phyloP scores from a whole-genome alignment of 2,113 vertebrate genomes.

The Notothenia rossii region DNA sequence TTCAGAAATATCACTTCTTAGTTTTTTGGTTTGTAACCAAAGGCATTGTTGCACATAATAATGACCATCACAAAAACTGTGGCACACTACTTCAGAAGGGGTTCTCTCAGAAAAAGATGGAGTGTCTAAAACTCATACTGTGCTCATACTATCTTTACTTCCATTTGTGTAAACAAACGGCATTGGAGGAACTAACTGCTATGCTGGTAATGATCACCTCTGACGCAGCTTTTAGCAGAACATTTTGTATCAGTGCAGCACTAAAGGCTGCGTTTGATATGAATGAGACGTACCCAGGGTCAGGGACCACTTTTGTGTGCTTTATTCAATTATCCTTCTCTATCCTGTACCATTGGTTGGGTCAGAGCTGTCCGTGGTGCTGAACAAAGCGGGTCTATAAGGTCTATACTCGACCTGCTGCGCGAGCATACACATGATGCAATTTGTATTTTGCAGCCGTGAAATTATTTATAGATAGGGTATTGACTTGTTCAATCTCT shows the following conservation, averaged over 20 bases:
- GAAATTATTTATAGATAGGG: conserved; percentile 47
- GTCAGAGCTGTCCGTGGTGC: conserved; percentile 63
- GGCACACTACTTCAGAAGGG: neutral
- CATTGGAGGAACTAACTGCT: neutral
- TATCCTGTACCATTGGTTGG: neutral
- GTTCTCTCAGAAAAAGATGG: neutral
- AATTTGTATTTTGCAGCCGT: conserved; percentile 41
- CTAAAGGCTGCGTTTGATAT: neutral
- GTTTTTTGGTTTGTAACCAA: too few species aligned
- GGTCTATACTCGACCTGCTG: conserved; percentile 17
- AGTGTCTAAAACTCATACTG: too few species aligned
- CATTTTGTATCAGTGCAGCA: neutral
- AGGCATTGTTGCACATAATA: neutral
- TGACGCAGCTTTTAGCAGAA: conserved; percentile 1
- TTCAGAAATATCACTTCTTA: neutral
- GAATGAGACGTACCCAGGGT: neutral
- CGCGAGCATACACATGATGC: conserved; percentile 24
- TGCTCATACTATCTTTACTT: neutral
- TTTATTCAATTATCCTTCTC: conserved; percentile 5
- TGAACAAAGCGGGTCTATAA: conserved; percentile 26
- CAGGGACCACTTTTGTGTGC: neutral
- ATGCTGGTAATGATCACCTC: neutral
- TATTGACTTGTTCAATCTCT: conserved; percentile 7
- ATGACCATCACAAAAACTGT: neutral
- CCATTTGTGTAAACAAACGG: conserved; percentile 11